phyloP scores from a whole-genome alignment of 2,888 invertebrate species.

The Drosophila monieri region DNA sequence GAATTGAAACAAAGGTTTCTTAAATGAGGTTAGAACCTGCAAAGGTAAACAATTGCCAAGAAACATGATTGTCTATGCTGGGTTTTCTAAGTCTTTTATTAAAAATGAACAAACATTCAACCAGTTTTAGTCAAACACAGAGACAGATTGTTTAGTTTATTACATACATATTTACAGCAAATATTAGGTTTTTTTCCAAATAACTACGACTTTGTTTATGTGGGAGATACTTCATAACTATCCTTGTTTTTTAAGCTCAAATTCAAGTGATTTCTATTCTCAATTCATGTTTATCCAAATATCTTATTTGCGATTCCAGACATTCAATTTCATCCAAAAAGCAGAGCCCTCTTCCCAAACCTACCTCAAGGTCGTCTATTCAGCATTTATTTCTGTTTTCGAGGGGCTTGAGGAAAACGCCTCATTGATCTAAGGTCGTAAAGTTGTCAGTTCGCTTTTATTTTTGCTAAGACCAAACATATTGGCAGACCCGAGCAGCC shows the following conservation, averaged over 20 bases:
- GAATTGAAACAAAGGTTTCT: conserved; percentile 8
- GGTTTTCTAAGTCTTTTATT: not conserved
- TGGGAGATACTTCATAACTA: not conserved
- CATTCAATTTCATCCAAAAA: not conserved
- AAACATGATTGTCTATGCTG: not conserved
- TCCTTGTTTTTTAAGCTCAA: not conserved
- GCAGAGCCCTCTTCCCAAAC: not conserved
- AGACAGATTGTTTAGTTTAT: not conserved
- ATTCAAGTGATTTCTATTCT: not conserved
- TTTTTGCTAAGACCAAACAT: conserved; percentile 52
- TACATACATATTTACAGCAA: not conserved
- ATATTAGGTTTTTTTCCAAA: too few species aligned
- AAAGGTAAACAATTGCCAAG: not conserved
- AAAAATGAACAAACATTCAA: not conserved
- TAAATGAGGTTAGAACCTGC: conserved; percentile 2
- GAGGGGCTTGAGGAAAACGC: conserved; percentile 34
- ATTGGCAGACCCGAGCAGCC: conserved; percentile 50
- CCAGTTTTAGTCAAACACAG: not conserved
- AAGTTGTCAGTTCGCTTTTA: conserved; percentile 57
- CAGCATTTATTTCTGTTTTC: conserved; percentile 24
- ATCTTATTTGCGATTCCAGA: not conserved
- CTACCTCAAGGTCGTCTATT: conserved; percentile 17
- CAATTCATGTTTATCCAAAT: not conserved
- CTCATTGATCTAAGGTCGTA: conserved; percentile 62
- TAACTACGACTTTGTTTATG: too few species aligned